Evolutionary conservation across 2,797 vertebrate genomes (phyloP).

Genomic region (Microhierax caerulescens): DNA sequence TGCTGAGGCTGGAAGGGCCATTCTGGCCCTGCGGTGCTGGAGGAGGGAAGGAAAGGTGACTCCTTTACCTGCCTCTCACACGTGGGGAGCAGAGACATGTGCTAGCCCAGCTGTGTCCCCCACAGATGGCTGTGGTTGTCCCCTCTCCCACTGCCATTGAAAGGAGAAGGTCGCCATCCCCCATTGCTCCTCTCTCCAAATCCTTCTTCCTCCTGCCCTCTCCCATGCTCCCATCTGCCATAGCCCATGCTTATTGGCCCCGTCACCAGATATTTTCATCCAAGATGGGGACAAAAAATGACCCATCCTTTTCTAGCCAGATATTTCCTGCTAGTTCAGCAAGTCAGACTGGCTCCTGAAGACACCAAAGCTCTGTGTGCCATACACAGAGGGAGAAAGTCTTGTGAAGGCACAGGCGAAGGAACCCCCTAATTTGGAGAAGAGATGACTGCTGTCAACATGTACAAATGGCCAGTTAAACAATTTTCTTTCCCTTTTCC

Average conservation of each 20-base stretch:
- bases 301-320: neutral
- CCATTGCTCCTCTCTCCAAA: neutral
- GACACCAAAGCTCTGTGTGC: neutral
- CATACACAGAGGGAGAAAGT: neutral
- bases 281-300: neutral
- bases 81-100: accelerated
- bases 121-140: neutral
- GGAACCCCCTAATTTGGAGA: neutral
- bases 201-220: neutral
- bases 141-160: neutral
- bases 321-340: neutral
- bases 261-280: neutral
- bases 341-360: neutral
- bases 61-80: neutral
- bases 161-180: neutral
- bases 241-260: neutral
- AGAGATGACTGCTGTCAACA: neutral
- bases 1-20: neutral
- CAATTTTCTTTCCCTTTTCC: neutral
- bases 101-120: neutral
- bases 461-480: neutral
- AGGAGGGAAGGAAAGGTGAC: neutral
- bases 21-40: neutral
- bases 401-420: neutral
- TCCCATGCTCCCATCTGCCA: accelerated